Conservation (phyloP, 2,888 invertebrate species). For the Lampropteryx suffumata region DNA sequence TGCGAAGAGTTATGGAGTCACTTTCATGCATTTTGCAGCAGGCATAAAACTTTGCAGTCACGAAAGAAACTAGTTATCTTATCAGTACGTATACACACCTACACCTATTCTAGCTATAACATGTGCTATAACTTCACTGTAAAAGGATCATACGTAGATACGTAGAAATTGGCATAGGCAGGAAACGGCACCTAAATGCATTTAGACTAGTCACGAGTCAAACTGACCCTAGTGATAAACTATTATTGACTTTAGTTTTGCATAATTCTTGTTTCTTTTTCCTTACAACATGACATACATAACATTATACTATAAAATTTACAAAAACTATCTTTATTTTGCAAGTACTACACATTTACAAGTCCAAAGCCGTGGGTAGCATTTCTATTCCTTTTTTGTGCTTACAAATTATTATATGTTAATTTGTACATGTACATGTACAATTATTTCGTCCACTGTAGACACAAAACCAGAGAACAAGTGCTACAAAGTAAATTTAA, state of each 20-base stretch:
- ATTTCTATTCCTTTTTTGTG: not conserved
- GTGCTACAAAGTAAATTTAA: too few relatives aligned
- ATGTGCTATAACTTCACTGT: too few relatives aligned
- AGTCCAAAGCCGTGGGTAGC: not conserved
- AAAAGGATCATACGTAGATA: too few relatives aligned
- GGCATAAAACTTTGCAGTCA: slow-evolving; percentile 18
- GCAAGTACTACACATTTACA: slow-evolving; percentile 1
- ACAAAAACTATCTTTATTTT: too few relatives aligned
- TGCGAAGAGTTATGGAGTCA: slow-evolving; percentile 23
- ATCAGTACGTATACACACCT: slow-evolving; percentile 1
- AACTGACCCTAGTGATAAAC: too few relatives aligned
- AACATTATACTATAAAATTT: too few relatives aligned
- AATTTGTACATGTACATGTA: not conserved
- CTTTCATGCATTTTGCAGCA: slow-evolving; percentile 20
- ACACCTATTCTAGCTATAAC: not conserved
- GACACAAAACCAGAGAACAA: slow-evolving; percentile 1
- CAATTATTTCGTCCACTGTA: slow-evolving; percentile 4
- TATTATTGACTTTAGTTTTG: too few relatives aligned
- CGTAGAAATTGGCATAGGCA: too few relatives aligned
- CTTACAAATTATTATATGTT: slow-evolving; percentile 12
- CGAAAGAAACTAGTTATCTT: slow-evolving; percentile 18
- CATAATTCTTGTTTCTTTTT: too few relatives aligned
- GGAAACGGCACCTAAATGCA: too few relatives aligned
- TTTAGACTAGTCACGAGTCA: too few relatives aligned
- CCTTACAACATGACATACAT: too few relatives aligned